A percentile compares a stretch with the other conserved stretches of the same genome.
phyloP scores from a whole-genome alignment of 2,888 invertebrate species.

The Oscheius sp. region DNA sequence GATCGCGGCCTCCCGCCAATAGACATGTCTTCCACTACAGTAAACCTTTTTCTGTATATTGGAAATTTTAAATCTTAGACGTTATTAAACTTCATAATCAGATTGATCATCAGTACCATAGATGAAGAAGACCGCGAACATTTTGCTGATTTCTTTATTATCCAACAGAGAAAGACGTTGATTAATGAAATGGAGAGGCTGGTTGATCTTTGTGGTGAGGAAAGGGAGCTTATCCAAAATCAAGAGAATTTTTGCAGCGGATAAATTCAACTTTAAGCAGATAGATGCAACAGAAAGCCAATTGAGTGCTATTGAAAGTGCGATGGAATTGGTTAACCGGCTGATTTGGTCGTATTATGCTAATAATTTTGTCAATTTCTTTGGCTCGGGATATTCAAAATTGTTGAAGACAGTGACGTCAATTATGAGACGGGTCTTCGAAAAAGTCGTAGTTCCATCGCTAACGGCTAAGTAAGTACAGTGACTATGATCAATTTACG shows the following conservation, averaged over 20 bases:
- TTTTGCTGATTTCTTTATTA: constrained; percentile 10
- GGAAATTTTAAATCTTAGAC: constrained; percentile 14
- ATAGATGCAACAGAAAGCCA: not conserved
- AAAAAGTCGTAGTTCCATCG: constrained; percentile 4
- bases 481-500: not conserved
- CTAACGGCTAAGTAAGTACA: constrained; percentile 10
- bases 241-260: not conserved
- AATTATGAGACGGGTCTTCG: not conserved
- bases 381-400: not conserved
- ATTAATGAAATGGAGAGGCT: constrained; percentile 2
- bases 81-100: constrained; percentile 1
- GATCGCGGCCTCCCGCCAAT: not conserved
- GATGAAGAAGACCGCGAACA: not conserved
- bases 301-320: constrained; percentile 11
- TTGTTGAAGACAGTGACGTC: not conserved
- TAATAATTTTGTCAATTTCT: constrained; percentile 7
- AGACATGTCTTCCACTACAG: not conserved
- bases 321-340: constrained; percentile 5
- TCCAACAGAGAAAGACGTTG: not conserved
- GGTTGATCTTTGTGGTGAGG: constrained; percentile 1
- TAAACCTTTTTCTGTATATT: constrained; percentile 7
- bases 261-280: constrained; percentile 1
- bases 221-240: constrained; percentile 4
- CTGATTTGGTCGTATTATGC: constrained; percentile 24
- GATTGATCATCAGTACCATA: not conserved